phyloP scores from a whole-genome alignment of 2,797 vertebrate genomes.

The Enteromius fasciolatus region DNA sequence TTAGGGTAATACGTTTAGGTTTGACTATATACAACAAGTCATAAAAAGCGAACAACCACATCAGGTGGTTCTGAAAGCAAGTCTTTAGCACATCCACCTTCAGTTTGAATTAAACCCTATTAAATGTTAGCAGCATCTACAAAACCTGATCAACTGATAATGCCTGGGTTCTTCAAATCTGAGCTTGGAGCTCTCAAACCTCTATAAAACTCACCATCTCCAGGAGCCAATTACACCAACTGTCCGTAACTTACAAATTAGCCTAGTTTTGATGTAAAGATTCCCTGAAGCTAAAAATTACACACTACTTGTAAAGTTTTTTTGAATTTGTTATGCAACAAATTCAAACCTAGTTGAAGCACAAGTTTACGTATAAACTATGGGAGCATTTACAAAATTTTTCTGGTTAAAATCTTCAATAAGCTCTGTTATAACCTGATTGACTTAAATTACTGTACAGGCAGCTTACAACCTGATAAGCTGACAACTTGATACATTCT shows the following conservation, averaged over 20 bases:
- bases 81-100: neutral
- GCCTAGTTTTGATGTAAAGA: neutral
- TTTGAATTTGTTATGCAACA: too few species aligned
- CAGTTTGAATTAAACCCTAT: slow-evolving; percentile 6
- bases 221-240: neutral
- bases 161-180: neutral
- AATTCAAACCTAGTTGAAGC: too few species aligned
- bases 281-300: too few species aligned
- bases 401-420: neutral
- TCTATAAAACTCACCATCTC: neutral
- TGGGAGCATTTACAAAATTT: too few species aligned
- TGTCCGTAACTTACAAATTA: neutral
- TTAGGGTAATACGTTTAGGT: neutral
- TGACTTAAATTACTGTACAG: neutral
- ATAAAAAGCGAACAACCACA: neutral
- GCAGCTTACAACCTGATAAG: neutral
- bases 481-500: neutral
- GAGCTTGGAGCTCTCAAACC: neutral
- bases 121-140: slow-evolving; percentile 47
- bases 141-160: neutral
- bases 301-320: too few species aligned
- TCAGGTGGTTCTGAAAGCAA: neutral
- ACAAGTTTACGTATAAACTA: too few species aligned
- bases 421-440: neutral
- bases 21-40: neutral